Evolutionary conservation across 2,113 vertebrate species (phyloP), one percentile per base, ranked within the genome.

Genomic region (Dendropsophus ebraccatus): DNA sequence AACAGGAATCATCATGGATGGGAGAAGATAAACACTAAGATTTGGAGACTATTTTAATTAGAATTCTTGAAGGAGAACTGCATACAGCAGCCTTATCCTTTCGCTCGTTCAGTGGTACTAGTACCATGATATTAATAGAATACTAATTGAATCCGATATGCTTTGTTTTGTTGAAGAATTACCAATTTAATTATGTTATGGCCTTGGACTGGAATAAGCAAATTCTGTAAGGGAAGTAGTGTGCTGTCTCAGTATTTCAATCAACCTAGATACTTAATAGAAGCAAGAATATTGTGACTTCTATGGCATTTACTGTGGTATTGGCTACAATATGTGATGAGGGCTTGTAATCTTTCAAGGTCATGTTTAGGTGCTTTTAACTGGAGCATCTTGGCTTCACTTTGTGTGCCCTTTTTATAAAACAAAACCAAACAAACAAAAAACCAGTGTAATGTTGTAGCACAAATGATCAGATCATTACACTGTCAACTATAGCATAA

Each of bases 151-250:
- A 83, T 83, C 17, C 49, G 50, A 32, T 50, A 74, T 74, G 49
- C 23, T 74, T 83, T 74, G 72, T 74, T 75, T 74, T 74, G 45
- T 60, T 58, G 32, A 58, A 56, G 82, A 83, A 83, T 74, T 52
- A 74, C 82, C 70, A 74, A 74, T 83, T 14, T 41, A 83, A 74
- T 83, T 74, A 83, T 74, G 72, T 5, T 25, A 74, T 49, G 21
- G 72, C 72, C n/a, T 25, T 74, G 41, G 72, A 74, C 28, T 23
- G 37, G 17, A 69, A 37, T 30, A 35, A 35, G 65, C 65, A 19
- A 45, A 72, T 72, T 41, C 69, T 41, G 10, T 32, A 1, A 23
- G 32, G 17, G 67, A 23, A 70, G 35, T 11, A 23, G 12, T 45
- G 32, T 45, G 7, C 21, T 35, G 72, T 74, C 16, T 76, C 14